Conservation (phyloP, 2,888 invertebrate species). For the Morpho achilles region DNA sequence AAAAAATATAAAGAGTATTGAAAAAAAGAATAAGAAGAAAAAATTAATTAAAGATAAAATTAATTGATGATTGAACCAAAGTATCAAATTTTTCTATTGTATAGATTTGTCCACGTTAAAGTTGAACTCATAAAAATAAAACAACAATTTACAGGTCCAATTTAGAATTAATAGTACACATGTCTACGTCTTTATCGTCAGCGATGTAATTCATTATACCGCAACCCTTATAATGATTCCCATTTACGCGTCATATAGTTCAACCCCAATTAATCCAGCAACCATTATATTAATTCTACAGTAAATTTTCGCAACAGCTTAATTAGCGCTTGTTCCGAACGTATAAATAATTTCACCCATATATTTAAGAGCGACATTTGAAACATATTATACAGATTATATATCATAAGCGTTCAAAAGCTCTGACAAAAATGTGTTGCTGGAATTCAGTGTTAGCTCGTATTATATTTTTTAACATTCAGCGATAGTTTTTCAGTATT, state of each 20-base stretch:
- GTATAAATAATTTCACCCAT: too few relatives aligned
- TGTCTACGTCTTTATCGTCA: constrained; percentile 16
- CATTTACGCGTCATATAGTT: constrained; percentile 14
- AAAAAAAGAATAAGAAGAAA: too few relatives aligned
- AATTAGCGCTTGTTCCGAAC: too few relatives aligned
- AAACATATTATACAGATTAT: too few relatives aligned
- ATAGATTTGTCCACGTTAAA: background rate
- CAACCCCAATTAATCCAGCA: constrained; percentile 1
- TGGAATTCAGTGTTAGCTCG: too few relatives aligned
- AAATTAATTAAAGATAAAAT: background rate
- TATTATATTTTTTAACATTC: too few relatives aligned
- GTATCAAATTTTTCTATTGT: background rate
- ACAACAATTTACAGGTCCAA: constrained; percentile 8
- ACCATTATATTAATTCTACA: background rate
- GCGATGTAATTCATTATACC: constrained; percentile 23
- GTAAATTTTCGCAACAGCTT: too few relatives aligned
- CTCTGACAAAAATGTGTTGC: too few relatives aligned
- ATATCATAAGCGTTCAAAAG: too few relatives aligned
- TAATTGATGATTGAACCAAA: background rate
- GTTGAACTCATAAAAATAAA: constrained; percentile 7
- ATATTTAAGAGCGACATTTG: too few relatives aligned
- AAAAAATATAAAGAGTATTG: too few relatives aligned
- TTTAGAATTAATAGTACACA: constrained; percentile 18
- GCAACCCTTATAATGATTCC: constrained; percentile 16
- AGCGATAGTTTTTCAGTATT: too few relatives aligned